Evolutionary conservation across 2,888 invertebrate genomes (phyloP).

Genomic region (Drosophila putrida): DNA sequence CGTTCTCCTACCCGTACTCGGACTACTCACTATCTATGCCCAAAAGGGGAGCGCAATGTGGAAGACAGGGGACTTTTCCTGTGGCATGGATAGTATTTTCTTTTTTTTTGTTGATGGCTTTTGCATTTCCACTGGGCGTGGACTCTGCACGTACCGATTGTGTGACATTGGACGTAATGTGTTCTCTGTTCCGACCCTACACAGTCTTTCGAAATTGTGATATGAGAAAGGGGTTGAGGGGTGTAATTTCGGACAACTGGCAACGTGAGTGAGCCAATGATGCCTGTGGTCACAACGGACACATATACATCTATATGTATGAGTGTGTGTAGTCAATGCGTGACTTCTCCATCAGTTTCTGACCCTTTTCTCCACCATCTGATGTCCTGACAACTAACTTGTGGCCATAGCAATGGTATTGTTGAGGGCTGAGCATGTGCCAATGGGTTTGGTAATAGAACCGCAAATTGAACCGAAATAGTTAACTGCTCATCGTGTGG

Average conservation of each 20-base stretch:
- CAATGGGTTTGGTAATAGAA: conserved; percentile 70
- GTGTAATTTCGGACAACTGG: conserved; percentile 35
- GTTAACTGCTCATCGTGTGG: conserved; percentile 32
- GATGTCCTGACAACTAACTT: conserved; percentile 28
- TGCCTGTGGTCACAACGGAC: conserved; percentile 38
- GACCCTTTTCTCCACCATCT: neutral
- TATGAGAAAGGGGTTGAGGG: conserved; percentile 9
- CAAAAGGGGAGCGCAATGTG: conserved; percentile 19
- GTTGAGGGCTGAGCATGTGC: conserved; percentile 51
- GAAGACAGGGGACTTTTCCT: conserved; percentile 39
- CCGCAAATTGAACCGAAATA: conserved; percentile 71
- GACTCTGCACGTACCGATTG: conserved; percentile 59
- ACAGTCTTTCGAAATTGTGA: conserved; percentile 49
- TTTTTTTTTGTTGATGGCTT: conserved; percentile 50
- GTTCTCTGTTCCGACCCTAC: conserved; percentile 48
- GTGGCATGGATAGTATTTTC: conserved; percentile 55
- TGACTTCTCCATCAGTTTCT: conserved; percentile 11
- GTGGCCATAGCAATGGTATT: conserved; percentile 4
- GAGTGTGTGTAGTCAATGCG: conserved; percentile 29
- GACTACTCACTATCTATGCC: neutral
- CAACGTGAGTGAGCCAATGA: conserved; percentile 50
- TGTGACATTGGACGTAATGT: conserved; percentile 58
- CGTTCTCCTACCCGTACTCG: neutral
- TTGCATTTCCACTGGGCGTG: conserved; percentile 44
- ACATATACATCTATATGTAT: neutral